phyloP scores from a whole-genome alignment of 2,888 invertebrate species.

The Troglohyphantes excavatus region DNA sequence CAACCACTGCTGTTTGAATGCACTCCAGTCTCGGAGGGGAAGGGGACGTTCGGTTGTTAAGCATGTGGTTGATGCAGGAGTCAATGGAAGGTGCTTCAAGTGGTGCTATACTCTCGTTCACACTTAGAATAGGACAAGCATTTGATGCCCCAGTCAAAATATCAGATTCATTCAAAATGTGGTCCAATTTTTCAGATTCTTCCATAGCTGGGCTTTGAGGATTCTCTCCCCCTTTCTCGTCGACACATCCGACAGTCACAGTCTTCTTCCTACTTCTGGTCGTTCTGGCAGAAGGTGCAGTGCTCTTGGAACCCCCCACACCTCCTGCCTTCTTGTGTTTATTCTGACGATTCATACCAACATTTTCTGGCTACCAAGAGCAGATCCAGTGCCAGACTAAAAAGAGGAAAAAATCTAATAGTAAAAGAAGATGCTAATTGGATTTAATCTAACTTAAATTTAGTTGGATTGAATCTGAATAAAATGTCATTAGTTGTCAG shows the following conservation, averaged over 20 bases:
- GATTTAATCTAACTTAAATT: too few species aligned
- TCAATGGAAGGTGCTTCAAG: slow-evolving; percentile 23
- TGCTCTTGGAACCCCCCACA: slow-evolving; percentile 51
- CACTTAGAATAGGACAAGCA: background rate
- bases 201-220: background rate
- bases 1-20: slow-evolving; percentile 74
- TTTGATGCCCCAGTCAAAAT: background rate
- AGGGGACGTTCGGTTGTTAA: slow-evolving; percentile 56
- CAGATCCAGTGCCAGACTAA: slow-evolving; percentile 47
- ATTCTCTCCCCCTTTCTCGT: slow-evolving; percentile 43
- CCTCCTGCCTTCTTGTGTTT: slow-evolving; percentile 73
- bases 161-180: slow-evolving; percentile 11
- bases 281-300: slow-evolving; percentile 75
- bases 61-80: slow-evolving; percentile 3
- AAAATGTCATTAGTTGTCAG: too few species aligned
- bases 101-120: slow-evolving; percentile 46
- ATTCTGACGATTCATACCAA: slow-evolving; percentile 68
- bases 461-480: too few species aligned
- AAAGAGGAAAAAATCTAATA: slow-evolving; percentile 40
- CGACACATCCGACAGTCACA: slow-evolving; percentile 20
- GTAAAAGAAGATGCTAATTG: too few species aligned
- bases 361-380: slow-evolving; percentile 26
- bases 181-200: slow-evolving; percentile 23
- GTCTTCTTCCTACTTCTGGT: slow-evolving; percentile 66
- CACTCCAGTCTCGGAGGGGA: slow-evolving; percentile 74